These are phyloP conservation scores for Seriola dumerili DNA, from an alignment of 2,113 vertebrate species.

Conservation along the genomic window DNA sequence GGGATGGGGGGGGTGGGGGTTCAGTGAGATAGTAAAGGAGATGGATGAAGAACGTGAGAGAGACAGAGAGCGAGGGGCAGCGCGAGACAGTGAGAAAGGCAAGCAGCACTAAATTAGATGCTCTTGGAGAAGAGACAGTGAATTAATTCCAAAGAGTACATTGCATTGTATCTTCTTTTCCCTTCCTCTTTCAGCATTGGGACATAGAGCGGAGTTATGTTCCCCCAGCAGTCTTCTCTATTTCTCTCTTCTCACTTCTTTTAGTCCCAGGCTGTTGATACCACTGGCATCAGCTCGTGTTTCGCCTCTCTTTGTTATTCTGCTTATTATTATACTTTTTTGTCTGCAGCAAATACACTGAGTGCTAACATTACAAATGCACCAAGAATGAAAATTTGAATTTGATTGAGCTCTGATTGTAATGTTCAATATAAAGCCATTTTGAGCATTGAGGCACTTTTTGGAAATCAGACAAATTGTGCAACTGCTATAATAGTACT, in stretches of 20 bases:
- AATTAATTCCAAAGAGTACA: slow-evolving; percentile 86
- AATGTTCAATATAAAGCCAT: slow-evolving; percentile 20
- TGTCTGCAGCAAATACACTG: slow-evolving; percentile 31
- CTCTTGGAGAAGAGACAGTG: slow-evolving; percentile 78
- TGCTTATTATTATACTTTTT: slow-evolving; percentile 52
- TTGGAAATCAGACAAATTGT: slow-evolving; percentile 9
- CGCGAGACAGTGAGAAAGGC: slow-evolving; percentile 65
- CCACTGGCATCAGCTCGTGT: slow-evolving; percentile 37
- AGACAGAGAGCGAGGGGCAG: slow-evolving; percentile 51
- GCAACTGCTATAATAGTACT: not conserved
- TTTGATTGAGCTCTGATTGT: slow-evolving; percentile 26
- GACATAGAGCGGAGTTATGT: slow-evolving; percentile 70
- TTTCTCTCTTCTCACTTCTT: slow-evolving; percentile 57
- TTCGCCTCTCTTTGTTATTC: slow-evolving; percentile 34
- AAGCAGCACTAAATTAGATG: slow-evolving; percentile 80
- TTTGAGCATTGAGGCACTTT: slow-evolving; percentile 14
- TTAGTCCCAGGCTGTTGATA: slow-evolving; percentile 57
- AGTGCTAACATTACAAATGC: slow-evolving; percentile 43
- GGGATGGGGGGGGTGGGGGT: slow-evolving; percentile 1
- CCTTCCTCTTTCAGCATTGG: slow-evolving; percentile 61
- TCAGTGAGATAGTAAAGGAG: slow-evolving; percentile 57
- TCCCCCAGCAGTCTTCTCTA: slow-evolving; percentile 65
- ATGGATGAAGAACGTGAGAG: slow-evolving; percentile 63
- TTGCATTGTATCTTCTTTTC: slow-evolving; percentile 76
- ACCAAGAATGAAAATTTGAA: slow-evolving; percentile 14